Evolutionary conservation across 30 jellyfish, hydroid and myxozoan species (phyloP).

Genomic region (Clytia hemisphaerica): DNA sequence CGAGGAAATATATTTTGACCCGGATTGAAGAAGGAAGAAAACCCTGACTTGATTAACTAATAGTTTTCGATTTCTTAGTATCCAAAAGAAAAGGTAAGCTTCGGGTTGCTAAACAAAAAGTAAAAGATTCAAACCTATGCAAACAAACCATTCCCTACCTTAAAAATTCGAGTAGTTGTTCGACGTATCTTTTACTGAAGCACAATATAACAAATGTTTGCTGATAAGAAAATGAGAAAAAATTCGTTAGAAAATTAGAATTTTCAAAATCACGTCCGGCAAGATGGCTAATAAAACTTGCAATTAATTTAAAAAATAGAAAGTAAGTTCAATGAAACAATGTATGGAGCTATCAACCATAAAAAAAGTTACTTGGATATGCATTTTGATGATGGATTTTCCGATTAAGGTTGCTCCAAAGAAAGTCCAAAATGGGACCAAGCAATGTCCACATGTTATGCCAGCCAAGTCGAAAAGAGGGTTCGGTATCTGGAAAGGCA

Average conservation of each 20-base stretch:
- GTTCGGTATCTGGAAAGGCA: slow-evolving; percentile 69
- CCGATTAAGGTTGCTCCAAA: slow-evolving; percentile 98
- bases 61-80: too few species aligned
- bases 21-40: too few species aligned
- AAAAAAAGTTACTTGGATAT: slow-evolving; percentile 59
- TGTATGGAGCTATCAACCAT: neutral
- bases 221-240: slow-evolving; percentile 38
- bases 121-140: too few species aligned
- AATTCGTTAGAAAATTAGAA: neutral
- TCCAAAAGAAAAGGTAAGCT: too few species aligned
- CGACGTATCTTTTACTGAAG: slow-evolving; percentile 86
- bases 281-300: neutral
- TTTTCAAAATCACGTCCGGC: neutral
- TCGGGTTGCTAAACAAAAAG: too few species aligned
- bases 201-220: slow-evolving; percentile 90
- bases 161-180: slow-evolving; percentile 47
- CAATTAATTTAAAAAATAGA: neutral
- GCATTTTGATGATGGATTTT: slow-evolving; percentile 93
- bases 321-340: neutral
- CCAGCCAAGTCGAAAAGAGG: slow-evolving; percentile 99
- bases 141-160: slow-evolving; percentile 61
- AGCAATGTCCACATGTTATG: slow-evolving; percentile 97
- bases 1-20: too few species aligned
- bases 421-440: slow-evolving; percentile 99
- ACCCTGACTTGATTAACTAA: too few species aligned